phyloP scores from a whole-genome alignment of 2,113 vertebrate genomes.

The Colaptes auratus region DNA sequence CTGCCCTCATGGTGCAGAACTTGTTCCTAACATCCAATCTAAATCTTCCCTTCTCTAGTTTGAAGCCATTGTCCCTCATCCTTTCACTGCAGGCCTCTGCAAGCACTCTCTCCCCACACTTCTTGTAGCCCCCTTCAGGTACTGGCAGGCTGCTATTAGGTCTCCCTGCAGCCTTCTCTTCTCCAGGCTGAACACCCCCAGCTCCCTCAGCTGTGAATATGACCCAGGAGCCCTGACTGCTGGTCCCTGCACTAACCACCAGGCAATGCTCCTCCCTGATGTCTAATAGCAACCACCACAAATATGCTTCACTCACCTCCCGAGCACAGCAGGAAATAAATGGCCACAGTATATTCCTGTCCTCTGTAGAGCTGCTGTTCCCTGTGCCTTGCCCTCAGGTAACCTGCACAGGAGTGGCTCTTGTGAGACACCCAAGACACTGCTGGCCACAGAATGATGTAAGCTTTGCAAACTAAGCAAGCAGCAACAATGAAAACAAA shows the following conservation, averaged over 20 bases:
- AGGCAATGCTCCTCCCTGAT: conserved; percentile 41
- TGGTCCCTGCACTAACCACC: background rate
- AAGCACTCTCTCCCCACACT: no score
- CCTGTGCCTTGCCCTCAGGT: background rate
- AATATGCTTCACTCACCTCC: conserved; percentile 31
- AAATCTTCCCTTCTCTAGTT: no score
- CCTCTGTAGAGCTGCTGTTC: conserved; percentile 55
- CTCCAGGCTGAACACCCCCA: no score
- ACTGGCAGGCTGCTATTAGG: no score
- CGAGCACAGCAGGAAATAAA: conserved; percentile 45
- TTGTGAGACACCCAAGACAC: background rate
- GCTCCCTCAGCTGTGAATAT: background rate
- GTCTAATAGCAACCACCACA: conserved; percentile 54
- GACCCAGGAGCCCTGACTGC: background rate
- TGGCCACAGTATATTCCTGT: background rate
- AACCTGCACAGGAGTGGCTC: conserved; percentile 5
- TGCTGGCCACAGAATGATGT: conserved; percentile 9
- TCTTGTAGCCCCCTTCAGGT: no score
- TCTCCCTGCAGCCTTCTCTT: no score
- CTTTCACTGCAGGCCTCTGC: no score
- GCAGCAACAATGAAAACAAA: conserved; percentile 44
- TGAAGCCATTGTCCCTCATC: no score
- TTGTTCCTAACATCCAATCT: no score
- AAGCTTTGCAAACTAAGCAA: background rate
- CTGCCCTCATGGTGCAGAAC: no score